phyloP scores from a whole-genome alignment of 2,113 vertebrate species.

The Zapus hudsonius region DNA sequence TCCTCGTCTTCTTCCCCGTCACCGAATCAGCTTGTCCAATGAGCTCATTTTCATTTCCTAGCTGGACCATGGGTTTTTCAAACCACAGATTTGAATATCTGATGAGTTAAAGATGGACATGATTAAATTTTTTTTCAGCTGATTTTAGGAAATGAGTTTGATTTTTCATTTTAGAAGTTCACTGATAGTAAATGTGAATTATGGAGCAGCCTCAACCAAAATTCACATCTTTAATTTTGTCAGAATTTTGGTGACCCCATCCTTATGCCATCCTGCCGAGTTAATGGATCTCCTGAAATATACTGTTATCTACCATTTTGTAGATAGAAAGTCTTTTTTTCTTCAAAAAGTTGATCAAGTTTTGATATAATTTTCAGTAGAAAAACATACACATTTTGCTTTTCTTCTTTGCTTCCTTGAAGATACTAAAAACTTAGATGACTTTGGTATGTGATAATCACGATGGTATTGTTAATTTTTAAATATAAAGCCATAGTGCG shows the following conservation, averaged over 20 bases:
- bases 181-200: neutral
- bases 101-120: slow-evolving; percentile 34
- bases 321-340: neutral
- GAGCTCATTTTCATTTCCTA: slow-evolving; percentile 5
- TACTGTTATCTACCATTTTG: slow-evolving; percentile 5
- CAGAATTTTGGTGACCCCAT: neutral
- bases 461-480: slow-evolving; percentile 46
- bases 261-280: neutral
- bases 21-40: neutral
- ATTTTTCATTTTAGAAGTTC: slow-evolving; percentile 49
- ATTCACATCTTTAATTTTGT: slow-evolving; percentile 44
- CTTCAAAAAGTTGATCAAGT: slow-evolving; percentile 25
- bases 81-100: slow-evolving; percentile 27
- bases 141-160: slow-evolving; percentile 48
- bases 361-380: slow-evolving; percentile 46
- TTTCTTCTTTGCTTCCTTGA: slow-evolving; percentile 47
- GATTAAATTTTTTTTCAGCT: slow-evolving; percentile 34
- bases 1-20: neutral
- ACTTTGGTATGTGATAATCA: slow-evolving; percentile 49
- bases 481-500: slow-evolving; percentile 62
- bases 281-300: slow-evolving; percentile 8
- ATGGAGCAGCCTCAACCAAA: neutral
- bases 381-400: neutral
- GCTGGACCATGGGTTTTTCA: slow-evolving; percentile 23
- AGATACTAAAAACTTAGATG: slow-evolving; percentile 41